Evolutionary conservation across 2,113 vertebrate genomes (phyloP).

Genomic region (Gobiocypris rarus): DNA sequence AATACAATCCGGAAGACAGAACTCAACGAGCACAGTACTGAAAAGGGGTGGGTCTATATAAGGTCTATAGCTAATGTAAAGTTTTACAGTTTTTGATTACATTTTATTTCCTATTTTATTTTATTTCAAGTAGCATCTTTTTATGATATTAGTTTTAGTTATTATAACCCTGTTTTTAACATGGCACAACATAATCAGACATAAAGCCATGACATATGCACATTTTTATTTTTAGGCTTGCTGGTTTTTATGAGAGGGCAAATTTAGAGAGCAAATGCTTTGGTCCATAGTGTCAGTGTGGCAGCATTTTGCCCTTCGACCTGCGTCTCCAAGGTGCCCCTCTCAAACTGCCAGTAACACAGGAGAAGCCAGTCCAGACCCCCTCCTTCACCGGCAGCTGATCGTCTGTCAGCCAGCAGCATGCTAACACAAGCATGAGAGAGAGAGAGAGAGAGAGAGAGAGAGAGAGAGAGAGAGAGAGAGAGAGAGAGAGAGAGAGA

Average conservation of each 20-base stretch:
- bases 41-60: too few species aligned
- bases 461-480: too few species aligned
- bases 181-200: too few species aligned
- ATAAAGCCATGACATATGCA: not conserved
- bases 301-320: slow-evolving; percentile 41
- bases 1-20: too few species aligned
- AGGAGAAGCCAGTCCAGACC: slow-evolving; percentile 40
- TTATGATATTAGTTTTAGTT: not conserved
- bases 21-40: too few species aligned
- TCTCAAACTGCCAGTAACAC: slow-evolving; percentile 37
- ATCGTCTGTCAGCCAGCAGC: slow-evolving; percentile 47
- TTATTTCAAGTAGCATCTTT: too few species aligned
- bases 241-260: not conserved
- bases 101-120: too few species aligned
- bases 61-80: too few species aligned
- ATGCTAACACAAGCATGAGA: slow-evolving; percentile 41
- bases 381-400: slow-evolving; percentile 18
- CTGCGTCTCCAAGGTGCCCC: slow-evolving; percentile 41
- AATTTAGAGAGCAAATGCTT: not conserved
- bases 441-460: not conserved
- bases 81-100: too few species aligned
- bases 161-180: too few species aligned
- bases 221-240: not conserved
- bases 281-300: not conserved
- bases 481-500: too few species aligned